These are phyloP conservation scores for Phrynosoma platyrhinos DNA, from an alignment of 2,113 vertebrate species.

Conservation along the genomic window DNA sequence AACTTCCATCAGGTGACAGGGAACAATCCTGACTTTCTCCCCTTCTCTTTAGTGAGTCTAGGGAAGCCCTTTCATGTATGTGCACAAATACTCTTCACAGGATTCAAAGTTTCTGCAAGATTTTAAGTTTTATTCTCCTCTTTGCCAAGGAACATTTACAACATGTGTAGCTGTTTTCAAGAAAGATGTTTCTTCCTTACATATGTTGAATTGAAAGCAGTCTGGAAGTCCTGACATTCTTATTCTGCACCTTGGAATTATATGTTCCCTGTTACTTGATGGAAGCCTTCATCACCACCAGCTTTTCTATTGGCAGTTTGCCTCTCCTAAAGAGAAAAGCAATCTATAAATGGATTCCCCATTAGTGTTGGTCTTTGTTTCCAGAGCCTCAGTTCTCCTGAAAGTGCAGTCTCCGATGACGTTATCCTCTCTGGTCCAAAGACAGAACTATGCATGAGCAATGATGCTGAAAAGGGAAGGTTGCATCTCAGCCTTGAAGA, in stretches of 20 bases:
- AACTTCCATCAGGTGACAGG: no score
- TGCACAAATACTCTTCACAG: no score
- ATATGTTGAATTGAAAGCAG: no score
- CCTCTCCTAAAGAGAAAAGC: background rate
- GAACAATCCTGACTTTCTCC: no score
- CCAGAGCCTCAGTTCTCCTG: conserved; percentile 29
- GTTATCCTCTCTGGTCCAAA: conserved; percentile 26
- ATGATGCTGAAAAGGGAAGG: conserved; percentile 66
- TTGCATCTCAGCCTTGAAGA: conserved; percentile 83
- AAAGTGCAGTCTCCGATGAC: background rate
- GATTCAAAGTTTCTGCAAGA: background rate
- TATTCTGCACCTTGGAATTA: no score
- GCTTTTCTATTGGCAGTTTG: background rate
- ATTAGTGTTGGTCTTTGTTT: conserved; percentile 16
- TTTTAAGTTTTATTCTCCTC: no score
- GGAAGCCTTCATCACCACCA: background rate
- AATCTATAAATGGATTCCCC: background rate
- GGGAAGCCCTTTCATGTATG: background rate
- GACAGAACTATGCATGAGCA: background rate
- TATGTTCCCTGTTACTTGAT: background rate
- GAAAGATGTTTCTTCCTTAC: background rate
- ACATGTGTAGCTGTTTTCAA: background rate
- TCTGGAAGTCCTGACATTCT: no score
- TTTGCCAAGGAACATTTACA: background rate
- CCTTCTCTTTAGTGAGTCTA: background rate